These are phyloP conservation scores for Vandiemenella viatica DNA, from an alignment of 2,888 invertebrate genomes.

Conservation along the genomic window DNA sequence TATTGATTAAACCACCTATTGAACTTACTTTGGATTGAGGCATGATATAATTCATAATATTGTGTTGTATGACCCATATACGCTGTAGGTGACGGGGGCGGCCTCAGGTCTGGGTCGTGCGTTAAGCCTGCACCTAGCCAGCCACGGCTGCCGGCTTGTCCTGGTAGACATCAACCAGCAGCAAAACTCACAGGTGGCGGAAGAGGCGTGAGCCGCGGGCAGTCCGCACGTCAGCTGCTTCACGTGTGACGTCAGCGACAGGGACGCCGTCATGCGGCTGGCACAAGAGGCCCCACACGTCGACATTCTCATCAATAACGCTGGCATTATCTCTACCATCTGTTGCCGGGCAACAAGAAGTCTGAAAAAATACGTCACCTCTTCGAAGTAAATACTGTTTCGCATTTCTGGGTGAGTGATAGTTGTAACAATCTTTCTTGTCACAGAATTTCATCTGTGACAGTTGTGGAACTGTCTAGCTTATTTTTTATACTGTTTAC, in stretches of 20 bases:
- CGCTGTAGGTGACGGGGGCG: constrained; percentile 13
- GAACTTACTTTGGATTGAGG: no score
- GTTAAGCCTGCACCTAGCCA: constrained; percentile 5
- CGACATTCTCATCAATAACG: constrained; percentile 11
- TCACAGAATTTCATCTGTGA: no score
- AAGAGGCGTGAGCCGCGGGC: not conserved
- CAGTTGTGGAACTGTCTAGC: no score
- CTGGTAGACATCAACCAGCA: constrained; percentile 7
- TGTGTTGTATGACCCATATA: no score
- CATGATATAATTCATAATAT: no score
- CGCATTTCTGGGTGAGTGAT: constrained; percentile 11
- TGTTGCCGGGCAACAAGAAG: not conserved
- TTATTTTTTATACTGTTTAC: no score
- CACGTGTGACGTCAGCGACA: constrained; percentile 9
- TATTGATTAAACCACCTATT: no score
- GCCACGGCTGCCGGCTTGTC: constrained; percentile 4
- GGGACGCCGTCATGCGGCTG: no score
- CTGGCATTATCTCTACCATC: constrained; percentile 5
- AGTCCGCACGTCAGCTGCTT: constrained; percentile 4
- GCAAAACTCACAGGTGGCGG: constrained; percentile 2
- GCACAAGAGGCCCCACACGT: constrained; percentile 6
- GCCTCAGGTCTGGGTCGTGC: constrained; percentile 10
- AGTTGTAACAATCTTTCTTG: no score
- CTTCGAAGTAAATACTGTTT: constrained; percentile 6
- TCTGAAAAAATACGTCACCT: not conserved